These are phyloP conservation scores for Nycticryphes semicollaris DNA, from an alignment of 2,113 vertebrate species.

Conservation along the genomic window DNA sequence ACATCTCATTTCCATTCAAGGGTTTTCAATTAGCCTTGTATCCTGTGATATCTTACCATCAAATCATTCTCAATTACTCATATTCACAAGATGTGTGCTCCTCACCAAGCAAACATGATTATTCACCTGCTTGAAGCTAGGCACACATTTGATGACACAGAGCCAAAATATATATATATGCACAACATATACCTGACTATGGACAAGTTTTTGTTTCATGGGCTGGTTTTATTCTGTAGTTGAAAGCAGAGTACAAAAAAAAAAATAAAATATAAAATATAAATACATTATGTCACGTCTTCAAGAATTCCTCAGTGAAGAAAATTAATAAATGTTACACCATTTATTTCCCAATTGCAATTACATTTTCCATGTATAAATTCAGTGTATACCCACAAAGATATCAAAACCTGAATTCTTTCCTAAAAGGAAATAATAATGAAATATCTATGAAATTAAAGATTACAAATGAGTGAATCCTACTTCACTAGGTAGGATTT, in stretches of 20 bases:
- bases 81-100: not conserved
- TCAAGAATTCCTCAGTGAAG: not conserved
- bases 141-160: not conserved
- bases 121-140: not conserved
- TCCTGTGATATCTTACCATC: not conserved
- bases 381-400: not conserved
- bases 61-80: not conserved
- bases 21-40: not conserved
- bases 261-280: no score
- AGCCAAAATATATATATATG: not conserved
- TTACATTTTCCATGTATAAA: not conserved
- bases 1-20: not conserved
- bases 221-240: not conserved
- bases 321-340: not conserved
- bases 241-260: not conserved
- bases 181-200: not conserved
- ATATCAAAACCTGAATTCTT: not conserved
- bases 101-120: not conserved
- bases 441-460: not conserved
- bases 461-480: not conserved
- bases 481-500: not conserved
- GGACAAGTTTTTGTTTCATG: not conserved
- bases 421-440: not conserved
- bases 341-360: not conserved
- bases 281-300: not conserved